phyloP scores from a whole-genome alignment of 2,888 invertebrate genomes.

The Agrilus mali region DNA sequence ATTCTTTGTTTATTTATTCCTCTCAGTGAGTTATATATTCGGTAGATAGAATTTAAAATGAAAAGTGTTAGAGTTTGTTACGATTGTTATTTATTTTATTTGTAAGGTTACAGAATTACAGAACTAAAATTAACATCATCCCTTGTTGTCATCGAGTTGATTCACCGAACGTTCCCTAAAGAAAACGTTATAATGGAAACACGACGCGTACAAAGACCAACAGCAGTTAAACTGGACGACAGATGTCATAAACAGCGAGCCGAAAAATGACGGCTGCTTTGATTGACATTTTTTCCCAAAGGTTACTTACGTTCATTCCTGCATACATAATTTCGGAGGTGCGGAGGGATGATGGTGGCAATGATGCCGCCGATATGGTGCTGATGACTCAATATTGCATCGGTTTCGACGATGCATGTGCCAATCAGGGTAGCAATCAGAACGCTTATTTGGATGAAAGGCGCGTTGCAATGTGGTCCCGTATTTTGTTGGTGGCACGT shows the following conservation, averaged over 20 bases:
- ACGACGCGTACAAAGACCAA: too few species aligned
- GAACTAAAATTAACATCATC: too few species aligned
- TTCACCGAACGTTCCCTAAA: too few species aligned
- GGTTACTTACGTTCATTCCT: conserved; percentile 21
- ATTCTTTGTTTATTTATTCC: too few species aligned
- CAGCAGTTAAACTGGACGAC: conserved; percentile 13
- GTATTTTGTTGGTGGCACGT: conserved; percentile 9
- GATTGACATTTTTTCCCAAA: conserved; percentile 33
- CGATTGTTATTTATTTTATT: too few species aligned
- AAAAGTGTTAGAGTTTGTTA: too few species aligned
- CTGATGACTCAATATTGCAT: conserved; percentile 15
- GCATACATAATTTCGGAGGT: conserved; percentile 18
- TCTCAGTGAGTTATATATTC: too few species aligned
- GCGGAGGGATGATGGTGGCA: conserved; percentile 1
- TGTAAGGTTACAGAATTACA: too few species aligned
- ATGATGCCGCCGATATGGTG: conserved; percentile 13
- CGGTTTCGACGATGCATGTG: conserved; percentile 13
- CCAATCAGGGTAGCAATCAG: conserved; percentile 17
- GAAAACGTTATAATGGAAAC: too few species aligned
- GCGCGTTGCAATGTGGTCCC: conserved; percentile 12
- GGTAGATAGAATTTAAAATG: too few species aligned
- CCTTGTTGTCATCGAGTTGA: too few species aligned
- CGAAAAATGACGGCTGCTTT: conserved; percentile 22
- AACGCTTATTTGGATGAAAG: conserved; percentile 15
- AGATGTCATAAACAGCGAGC: conserved; percentile 26